Conservation (phyloP, 2,888 invertebrate species). For the Halocaridina rubra region DNA sequence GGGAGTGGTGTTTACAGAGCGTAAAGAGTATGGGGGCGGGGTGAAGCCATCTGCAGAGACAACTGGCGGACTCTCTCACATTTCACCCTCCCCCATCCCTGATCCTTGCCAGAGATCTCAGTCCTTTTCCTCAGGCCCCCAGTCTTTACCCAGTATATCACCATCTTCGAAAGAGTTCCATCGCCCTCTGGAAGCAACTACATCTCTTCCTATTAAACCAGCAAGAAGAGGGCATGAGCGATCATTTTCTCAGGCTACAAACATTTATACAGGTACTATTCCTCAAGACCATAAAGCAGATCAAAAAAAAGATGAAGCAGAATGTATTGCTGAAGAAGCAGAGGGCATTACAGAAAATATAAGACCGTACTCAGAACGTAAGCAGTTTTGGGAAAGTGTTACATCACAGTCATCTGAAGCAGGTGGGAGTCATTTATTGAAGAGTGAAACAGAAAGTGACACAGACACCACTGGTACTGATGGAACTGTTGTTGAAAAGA, state of each 20-base stretch:
- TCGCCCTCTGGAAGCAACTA: neutral
- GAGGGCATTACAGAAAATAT: conserved; percentile 42
- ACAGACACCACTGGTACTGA: conserved; percentile 56
- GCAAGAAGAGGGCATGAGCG: conserved; percentile 58
- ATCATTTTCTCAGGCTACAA: conserved; percentile 58
- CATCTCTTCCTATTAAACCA: conserved; percentile 31
- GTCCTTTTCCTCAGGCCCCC: conserved; percentile 33
- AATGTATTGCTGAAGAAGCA: conserved; percentile 21
- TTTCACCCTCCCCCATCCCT: conserved; percentile 47
- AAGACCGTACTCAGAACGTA: conserved; percentile 60
- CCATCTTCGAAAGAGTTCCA: conserved; percentile 22
- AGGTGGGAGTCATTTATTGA: conserved; percentile 39
- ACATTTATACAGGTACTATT: conserved; percentile 53
- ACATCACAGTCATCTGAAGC: conserved; percentile 58
- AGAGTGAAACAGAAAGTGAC: conserved; percentile 63
- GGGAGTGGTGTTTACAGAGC: conserved; percentile 64
- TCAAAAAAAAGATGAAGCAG: conserved; percentile 17
- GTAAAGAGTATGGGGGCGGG: conserved; percentile 63
- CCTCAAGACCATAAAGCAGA: conserved; percentile 27
- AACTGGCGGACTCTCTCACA: conserved; percentile 60
- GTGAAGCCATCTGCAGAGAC: conserved; percentile 63
- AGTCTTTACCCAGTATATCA: conserved; percentile 24
- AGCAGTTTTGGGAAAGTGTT: conserved; percentile 63
- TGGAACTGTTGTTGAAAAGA: conserved; percentile 38
- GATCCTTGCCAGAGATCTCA: conserved; percentile 34